These are phyloP conservation scores for Poeciliopsis prolifica DNA, from an alignment of 2,113 vertebrate species.

Conservation along the genomic window DNA sequence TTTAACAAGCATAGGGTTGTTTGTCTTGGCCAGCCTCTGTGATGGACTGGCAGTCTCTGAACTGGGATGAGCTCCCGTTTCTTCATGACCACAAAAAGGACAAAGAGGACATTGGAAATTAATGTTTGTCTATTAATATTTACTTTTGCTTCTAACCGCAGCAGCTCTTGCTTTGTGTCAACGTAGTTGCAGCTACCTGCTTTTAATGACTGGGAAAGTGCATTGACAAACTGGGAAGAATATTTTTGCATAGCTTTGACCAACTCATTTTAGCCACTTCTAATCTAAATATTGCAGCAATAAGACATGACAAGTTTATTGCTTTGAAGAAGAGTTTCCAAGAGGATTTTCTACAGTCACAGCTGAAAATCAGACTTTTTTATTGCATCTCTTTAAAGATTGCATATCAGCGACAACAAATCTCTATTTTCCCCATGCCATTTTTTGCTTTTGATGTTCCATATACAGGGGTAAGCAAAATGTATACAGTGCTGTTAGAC, in stretches of 20 bases:
- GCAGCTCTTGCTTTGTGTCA: neutral
- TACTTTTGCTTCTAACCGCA: neutral
- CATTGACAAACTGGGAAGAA: neutral
- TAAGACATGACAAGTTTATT: too few species aligned
- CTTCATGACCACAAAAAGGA: neutral
- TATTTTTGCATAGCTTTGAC: neutral
- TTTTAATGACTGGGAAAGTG: neutral
- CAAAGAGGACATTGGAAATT: conserved; percentile 3
- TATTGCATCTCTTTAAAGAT: too few species aligned
- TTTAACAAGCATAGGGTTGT: conserved; percentile 1
- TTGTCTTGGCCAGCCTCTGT: neutral
- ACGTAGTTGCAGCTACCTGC: too few species aligned
- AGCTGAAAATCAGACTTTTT: too few species aligned
- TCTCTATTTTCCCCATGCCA: too few species aligned
- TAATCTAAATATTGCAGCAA: neutral
- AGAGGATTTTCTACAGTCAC: too few species aligned
- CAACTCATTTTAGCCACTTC: neutral
- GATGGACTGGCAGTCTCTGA: neutral
- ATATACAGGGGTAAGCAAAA: too few species aligned
- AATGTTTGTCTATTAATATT: conserved; percentile 1
- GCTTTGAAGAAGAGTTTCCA: too few species aligned
- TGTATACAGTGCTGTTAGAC: too few species aligned
- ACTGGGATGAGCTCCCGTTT: neutral
- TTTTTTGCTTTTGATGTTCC: too few species aligned
- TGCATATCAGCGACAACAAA: too few species aligned